These are phyloP conservation scores for Irena cyanogastra DNA, from an alignment of 2,113 vertebrate genomes.

Conservation along the genomic window DNA sequence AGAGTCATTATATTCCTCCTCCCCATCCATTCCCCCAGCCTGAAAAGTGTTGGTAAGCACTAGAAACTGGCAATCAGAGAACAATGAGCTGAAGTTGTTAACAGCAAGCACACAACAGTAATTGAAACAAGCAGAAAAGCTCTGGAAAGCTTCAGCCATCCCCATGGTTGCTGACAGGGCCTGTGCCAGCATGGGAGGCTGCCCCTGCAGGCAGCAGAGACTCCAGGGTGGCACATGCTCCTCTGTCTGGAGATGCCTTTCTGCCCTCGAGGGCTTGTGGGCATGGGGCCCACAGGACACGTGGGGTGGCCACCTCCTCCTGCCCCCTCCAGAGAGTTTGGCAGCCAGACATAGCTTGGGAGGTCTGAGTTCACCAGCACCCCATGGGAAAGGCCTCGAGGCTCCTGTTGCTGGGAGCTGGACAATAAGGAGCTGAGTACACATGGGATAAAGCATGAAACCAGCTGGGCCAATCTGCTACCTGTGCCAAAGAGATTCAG, in stretches of 20 bases:
- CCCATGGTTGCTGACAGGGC: background rate
- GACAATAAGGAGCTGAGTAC: background rate
- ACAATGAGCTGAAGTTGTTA: background rate
- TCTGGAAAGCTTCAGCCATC: conserved; percentile 5
- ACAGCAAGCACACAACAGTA: background rate
- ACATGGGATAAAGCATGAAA: background rate
- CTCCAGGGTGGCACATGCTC: background rate
- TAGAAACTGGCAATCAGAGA: background rate
- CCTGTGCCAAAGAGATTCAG: background rate
- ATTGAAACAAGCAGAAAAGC: background rate
- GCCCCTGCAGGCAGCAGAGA: background rate
- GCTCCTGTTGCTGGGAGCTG: conserved; percentile 43
- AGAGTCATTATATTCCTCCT: background rate
- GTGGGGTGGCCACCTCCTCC: background rate
- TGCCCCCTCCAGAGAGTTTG: background rate
- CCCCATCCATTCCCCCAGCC: background rate
- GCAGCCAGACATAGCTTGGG: background rate
- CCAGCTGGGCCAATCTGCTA: conserved; percentile 17
- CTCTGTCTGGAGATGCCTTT: background rate
- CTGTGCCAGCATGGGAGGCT: background rate
- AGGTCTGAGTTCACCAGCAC: background rate
- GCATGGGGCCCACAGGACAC: background rate
- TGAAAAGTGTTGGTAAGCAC: background rate
- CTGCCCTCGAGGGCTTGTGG: background rate
- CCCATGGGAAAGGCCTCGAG: conserved; percentile 35